phyloP scores from a whole-genome alignment of 2,888 invertebrate genomes.

The Corbicula japonica region DNA sequence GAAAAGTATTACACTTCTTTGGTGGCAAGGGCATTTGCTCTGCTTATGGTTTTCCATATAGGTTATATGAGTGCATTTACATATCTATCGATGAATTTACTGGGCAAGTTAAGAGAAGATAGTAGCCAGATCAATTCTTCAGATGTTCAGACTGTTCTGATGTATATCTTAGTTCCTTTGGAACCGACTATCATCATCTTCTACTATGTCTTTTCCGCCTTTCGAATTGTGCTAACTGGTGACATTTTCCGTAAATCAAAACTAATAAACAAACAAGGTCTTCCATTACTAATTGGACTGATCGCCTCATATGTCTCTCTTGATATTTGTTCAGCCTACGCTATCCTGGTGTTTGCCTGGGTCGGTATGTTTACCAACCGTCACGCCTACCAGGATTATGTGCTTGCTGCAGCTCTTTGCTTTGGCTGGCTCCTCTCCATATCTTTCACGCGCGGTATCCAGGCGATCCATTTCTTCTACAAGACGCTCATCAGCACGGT shows the following conservation, averaged over 20 bases:
- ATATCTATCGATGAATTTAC: slow-evolving; percentile 32
- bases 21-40: slow-evolving; percentile 76
- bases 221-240: no score
- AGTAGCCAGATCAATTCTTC: no score
- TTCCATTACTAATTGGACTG: background rate
- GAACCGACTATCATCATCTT: slow-evolving; percentile 37
- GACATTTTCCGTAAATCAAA: slow-evolving; percentile 23
- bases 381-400: slow-evolving; percentile 71
- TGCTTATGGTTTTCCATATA: slow-evolving; percentile 79
- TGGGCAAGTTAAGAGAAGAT: no score
- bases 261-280: slow-evolving; percentile 44
- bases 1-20: slow-evolving; percentile 75
- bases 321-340: slow-evolving; percentile 58
- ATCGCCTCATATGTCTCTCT: slow-evolving; percentile 16
- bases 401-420: slow-evolving; percentile 77
- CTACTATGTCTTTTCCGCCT: background rate
- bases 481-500: slow-evolving; percentile 82
- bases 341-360: no score
- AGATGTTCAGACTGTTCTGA: no score
- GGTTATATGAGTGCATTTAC: slow-evolving; percentile 76
- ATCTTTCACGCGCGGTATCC: slow-evolving; percentile 81
- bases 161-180: no score
- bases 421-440: slow-evolving; percentile 82
- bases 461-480: slow-evolving; percentile 80
- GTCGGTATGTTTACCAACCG: slow-evolving; percentile 65